Conservation (phyloP, 2,888 invertebrate genomes). For the Caenorhabditis uteleia region DNA sequence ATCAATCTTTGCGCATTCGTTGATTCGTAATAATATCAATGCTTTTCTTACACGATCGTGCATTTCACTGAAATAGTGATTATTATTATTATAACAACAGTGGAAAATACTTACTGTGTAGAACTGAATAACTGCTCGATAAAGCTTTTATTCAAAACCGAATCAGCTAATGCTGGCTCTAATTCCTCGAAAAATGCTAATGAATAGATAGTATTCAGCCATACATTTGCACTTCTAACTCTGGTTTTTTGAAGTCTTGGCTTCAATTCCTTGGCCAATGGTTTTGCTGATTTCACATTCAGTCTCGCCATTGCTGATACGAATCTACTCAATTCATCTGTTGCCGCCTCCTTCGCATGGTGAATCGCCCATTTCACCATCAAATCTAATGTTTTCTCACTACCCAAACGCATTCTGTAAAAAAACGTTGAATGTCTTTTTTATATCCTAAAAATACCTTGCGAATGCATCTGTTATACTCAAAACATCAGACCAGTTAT, state of each 20-base stretch:
- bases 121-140: conserved; percentile 18
- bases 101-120: conserved; percentile 1
- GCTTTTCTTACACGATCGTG: conserved; percentile 24
- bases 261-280: conserved; percentile 15
- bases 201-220: conserved; percentile 28
- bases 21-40: conserved; percentile 20
- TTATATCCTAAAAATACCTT: conserved; percentile 1
- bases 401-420: conserved; percentile 21
- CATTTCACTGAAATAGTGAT: conserved; percentile 15
- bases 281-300: conserved; percentile 18
- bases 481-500: conserved; percentile 23
- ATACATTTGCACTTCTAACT: background rate
- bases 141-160: conserved; percentile 33
- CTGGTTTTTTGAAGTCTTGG: conserved; percentile 3
- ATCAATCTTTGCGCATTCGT: conserved; percentile 13
- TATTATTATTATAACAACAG: background rate
- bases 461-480: conserved; percentile 11
- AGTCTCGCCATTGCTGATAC: conserved; percentile 19
- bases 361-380: conserved; percentile 22
- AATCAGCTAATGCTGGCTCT: conserved; percentile 19
- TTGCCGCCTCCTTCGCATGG: conserved; percentile 10
- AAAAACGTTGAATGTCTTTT: background rate
- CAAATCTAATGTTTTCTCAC: conserved; percentile 18
- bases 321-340: conserved; percentile 13
- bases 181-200: conserved; percentile 34